Conservation (phyloP, 2,888 invertebrate species). For the Pilophorus perplexus region DNA sequence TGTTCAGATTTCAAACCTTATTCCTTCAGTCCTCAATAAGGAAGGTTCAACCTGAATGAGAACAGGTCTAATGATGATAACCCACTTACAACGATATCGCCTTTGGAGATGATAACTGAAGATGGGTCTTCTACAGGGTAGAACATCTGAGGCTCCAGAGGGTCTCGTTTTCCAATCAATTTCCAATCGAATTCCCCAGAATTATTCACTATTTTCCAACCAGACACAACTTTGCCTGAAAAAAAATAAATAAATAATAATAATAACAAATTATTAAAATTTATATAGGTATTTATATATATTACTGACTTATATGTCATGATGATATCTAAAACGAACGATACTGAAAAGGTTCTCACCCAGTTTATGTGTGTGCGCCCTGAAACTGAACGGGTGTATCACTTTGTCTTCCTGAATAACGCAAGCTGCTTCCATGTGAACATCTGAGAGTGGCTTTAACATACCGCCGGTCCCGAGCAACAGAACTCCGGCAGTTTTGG, state of each 20-base stretch:
- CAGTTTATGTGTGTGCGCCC: slow-evolving; percentile 89
- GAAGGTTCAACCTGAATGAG: too few relatives aligned
- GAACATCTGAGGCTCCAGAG: slow-evolving; percentile 91
- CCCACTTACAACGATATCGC: slow-evolving; percentile 68
- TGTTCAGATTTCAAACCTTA: too few relatives aligned
- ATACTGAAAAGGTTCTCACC: slow-evolving; percentile 61
- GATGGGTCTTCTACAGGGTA: slow-evolving; percentile 67
- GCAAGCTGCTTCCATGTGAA: slow-evolving; percentile 91
- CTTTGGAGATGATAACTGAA: slow-evolving; percentile 62
- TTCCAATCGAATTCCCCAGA: slow-evolving; percentile 70
- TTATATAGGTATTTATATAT: too few relatives aligned
- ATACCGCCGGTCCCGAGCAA: slow-evolving; percentile 82
- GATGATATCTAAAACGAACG: too few relatives aligned
- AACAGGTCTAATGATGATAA: too few relatives aligned
- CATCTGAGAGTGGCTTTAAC: slow-evolving; percentile 67
- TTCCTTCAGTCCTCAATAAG: background rate
- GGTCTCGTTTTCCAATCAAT: slow-evolving; percentile 80
- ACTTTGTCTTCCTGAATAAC: slow-evolving; percentile 72
- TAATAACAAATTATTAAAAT: too few relatives aligned
- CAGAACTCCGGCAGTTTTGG: slow-evolving; percentile 86
- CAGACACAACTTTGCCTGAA: slow-evolving; percentile 75
- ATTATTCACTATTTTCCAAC: slow-evolving; percentile 68
- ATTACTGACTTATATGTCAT: too few relatives aligned
- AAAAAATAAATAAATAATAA: background rate
- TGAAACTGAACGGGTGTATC: slow-evolving; percentile 91